phyloP scores from a whole-genome alignment of 2,888 invertebrate genomes.

The Dermolepida albohirtum region DNA sequence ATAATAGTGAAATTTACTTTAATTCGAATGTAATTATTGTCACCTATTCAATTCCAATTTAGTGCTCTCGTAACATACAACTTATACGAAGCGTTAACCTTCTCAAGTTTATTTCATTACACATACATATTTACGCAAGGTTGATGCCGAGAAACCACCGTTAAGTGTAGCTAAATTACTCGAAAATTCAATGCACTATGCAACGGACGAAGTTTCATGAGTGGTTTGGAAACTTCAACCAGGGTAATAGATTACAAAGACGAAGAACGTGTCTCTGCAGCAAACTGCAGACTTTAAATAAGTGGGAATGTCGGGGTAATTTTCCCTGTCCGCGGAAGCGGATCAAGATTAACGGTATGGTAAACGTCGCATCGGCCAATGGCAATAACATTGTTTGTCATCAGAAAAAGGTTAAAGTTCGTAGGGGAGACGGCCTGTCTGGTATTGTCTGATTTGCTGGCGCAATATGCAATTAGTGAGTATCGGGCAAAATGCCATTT shows the following conservation, averaged over 20 bases:
- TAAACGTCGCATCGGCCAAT: conserved; percentile 19
- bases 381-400: conserved; percentile 22
- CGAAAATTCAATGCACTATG: neutral
- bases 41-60: no score
- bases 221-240: conserved; percentile 22
- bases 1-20: no score
- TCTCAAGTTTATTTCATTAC: no score
- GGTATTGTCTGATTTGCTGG: conserved; percentile 14
- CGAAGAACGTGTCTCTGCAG: neutral
- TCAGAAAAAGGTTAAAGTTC: conserved; percentile 24
- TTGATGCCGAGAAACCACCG: conserved; percentile 7
- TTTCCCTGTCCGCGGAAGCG: conserved; percentile 10
- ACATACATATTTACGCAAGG: no score
- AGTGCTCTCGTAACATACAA: no score
- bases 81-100: no score
- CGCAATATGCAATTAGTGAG: conserved; percentile 30
- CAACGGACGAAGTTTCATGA: conserved; percentile 22
- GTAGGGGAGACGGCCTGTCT: conserved; percentile 16
- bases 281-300: conserved; percentile 23
- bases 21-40: no score
- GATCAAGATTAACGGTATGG: conserved; percentile 21
- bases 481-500: conserved; percentile 36
- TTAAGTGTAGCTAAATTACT: conserved; percentile 25
- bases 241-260: conserved; percentile 26
- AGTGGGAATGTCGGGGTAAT: conserved; percentile 8